Evolutionary conservation across 2,888 invertebrate genomes (phyloP), one percentile per base, ranked within the genome.

Genomic region (Drosophila flavopinicola): DNA sequence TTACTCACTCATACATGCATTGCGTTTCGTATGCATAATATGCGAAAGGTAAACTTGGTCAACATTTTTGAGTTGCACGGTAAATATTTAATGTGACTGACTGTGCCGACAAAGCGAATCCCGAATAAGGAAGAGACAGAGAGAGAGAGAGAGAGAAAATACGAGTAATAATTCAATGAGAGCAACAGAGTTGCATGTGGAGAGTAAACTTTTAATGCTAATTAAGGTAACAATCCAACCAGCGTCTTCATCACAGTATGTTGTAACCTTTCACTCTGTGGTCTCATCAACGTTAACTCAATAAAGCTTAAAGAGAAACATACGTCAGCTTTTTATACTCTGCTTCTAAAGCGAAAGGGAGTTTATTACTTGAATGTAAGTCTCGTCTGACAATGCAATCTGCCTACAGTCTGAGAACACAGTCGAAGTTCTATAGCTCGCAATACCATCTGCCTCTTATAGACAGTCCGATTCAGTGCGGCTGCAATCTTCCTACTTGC

Each of bases 41-140:
- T 59, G 49, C 35, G 49, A 60, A 51, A 39, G 45, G 39, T 20
- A 54, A 53, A 61, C 60, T 30, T 35, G 39, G 27, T 32, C 30
- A 57, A 47, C 30, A 64, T 39, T 60, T 69, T 65, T 47, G 32
- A 52, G 54, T 59, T 60, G 51, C 59, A 52, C 23, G 39, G 63
- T 79, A 75, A 84, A 79, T 84, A 80, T 75, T 80, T 84, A 66
- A 79, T 80, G 37, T 60, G n/a, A n/a, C n/a, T 33, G 57, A 56
- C 52, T 52, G 41, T 29, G 29, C 11, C 32, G 47, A 23, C 66
- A 54, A 65, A 65, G 52, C 29, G 20, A 45, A 24, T 39, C 15
- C 33, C 5, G 6, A 1, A 25, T 10, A 27, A n/a, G 3, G 23
- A 15, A n/a, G 23, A 13, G 6, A 2, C 2, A n/a, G 1, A 23